Conservation (phyloP, 2,797 vertebrate genomes). For the Salmo trutta region DNA sequence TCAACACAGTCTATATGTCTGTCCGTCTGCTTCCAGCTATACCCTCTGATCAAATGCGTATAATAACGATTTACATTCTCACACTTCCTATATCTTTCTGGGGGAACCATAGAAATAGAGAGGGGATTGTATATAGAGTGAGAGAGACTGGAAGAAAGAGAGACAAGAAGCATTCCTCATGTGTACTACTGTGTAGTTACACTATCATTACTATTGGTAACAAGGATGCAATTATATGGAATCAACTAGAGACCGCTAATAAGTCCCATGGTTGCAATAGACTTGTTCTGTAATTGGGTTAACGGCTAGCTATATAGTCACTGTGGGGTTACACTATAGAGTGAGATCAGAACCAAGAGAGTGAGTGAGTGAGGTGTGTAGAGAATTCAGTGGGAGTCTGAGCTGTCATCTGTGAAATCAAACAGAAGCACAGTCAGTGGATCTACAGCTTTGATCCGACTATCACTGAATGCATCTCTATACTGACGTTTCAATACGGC, state of each 20-base stretch:
- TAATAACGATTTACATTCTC: slow-evolving; percentile 69
- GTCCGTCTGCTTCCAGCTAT: slow-evolving; percentile 1
- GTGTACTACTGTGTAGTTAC: slow-evolving; percentile 12
- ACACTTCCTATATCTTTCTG: slow-evolving; percentile 51
- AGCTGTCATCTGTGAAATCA: slow-evolving; percentile 15
- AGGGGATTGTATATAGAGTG: slow-evolving; percentile 32
- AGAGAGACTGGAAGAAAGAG: slow-evolving; percentile 20
- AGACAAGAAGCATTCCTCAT: slow-evolving; percentile 52
- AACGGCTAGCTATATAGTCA: background rate
- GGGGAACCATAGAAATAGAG: slow-evolving; percentile 48
- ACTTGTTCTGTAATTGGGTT: background rate
- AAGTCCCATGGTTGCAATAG: background rate
- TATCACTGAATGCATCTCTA: background rate
- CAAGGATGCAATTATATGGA: background rate
- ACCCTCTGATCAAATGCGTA: slow-evolving; percentile 8
- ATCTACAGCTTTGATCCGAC: slow-evolving; percentile 24
- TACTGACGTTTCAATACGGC: background rate
- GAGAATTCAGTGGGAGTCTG: background rate
- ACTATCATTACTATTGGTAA: background rate
- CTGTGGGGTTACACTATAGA: background rate
- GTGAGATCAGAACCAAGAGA: background rate
- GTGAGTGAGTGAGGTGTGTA: background rate
- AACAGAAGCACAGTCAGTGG: slow-evolving; percentile 8
- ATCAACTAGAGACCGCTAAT: background rate
- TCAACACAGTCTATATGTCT: slow-evolving; percentile 12